Base-by-base conservation (phyloP, 2,888 invertebrate species). In the Caenorhabditis sp. region DNA sequence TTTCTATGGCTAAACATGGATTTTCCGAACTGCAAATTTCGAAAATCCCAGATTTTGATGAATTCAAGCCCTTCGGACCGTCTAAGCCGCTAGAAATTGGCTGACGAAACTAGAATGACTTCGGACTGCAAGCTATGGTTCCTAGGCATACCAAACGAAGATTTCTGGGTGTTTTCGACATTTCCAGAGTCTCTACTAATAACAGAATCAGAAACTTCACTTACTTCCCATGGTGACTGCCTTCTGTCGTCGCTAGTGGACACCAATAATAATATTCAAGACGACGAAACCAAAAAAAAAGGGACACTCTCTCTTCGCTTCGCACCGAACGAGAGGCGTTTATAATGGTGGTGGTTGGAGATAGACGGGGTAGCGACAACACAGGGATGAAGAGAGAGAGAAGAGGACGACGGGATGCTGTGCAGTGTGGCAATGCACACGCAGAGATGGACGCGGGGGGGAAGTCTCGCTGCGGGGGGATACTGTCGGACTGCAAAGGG, bases 201-300 rank as follows among this genome's bases (percentile, higher is more conserved):
- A n/a, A n/a, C n/a, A 47, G 19, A 47, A 4, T 14, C 22, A 7
- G 7, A 22, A 51, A 81, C 4, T n/a, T 24, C 81, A 89, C 90
- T 90, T 84, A 90, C 90, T 85, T 87, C 90, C 90, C 90, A 90
- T 90, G 64, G 19, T 87, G 69, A 49, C 41, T 24, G 35, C 56
- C 47, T 47, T 44, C 44, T 44, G 44, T 16, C 16, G 5, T 4
- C n/a, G n/a, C n/a, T 16, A 14, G n/a, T 14, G 4, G n/a, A 14
- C n/a, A 44, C 44, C 44, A 44, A 16, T 16, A 44, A 6, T 24
- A 10, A 38, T 10, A 38, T 38, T 12, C 38, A 38, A 24, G n/a
- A n/a, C 54, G 12, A 54, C 14, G 26, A 54, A 26, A 14, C 4
- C 6, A 14, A 14, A 26, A 51, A 22, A 24, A 51, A 51, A 12